Percentiles rank a stretch among this genome's conserved stretches.
Conservation (phyloP, 2,797 vertebrate species). For the Prionace glauca region DNA sequence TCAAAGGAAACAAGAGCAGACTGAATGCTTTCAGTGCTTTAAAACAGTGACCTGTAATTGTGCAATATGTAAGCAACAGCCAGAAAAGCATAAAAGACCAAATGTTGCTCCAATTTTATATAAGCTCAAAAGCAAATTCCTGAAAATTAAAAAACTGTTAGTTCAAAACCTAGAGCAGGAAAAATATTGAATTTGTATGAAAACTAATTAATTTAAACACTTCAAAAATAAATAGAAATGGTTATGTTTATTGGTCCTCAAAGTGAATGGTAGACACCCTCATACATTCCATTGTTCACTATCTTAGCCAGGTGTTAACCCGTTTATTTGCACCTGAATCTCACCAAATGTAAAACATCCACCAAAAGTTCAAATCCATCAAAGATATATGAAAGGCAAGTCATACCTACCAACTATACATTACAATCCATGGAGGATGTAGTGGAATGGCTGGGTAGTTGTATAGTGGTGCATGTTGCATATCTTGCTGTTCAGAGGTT, state of each 20-base stretch:
- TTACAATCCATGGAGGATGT: background rate
- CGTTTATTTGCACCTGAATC: background rate
- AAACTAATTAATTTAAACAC: background rate
- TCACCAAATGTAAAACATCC: background rate
- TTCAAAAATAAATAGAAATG: background rate
- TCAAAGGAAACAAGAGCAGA: background rate
- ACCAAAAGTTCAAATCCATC: background rate
- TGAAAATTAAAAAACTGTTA: background rate
- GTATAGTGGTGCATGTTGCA: background rate
- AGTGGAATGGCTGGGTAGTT: background rate
- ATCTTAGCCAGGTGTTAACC: background rate
- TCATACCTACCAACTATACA: background rate
- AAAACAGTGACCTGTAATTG: background rate
- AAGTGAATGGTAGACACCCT: background rate
- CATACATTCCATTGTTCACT: background rate
- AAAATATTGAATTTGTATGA: background rate
- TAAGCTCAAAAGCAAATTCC: background rate
- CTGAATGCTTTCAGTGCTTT: background rate
- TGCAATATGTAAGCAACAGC: background rate
- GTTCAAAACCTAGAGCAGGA: background rate
- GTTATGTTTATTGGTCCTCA: background rate
- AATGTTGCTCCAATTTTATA: background rate
- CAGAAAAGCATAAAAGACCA: background rate
- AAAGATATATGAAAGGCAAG: background rate
- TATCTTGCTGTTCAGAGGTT: background rate